These are phyloP conservation scores for Nomada fucata DNA, from an alignment of 2,888 invertebrate species.

Conservation along the genomic window DNA sequence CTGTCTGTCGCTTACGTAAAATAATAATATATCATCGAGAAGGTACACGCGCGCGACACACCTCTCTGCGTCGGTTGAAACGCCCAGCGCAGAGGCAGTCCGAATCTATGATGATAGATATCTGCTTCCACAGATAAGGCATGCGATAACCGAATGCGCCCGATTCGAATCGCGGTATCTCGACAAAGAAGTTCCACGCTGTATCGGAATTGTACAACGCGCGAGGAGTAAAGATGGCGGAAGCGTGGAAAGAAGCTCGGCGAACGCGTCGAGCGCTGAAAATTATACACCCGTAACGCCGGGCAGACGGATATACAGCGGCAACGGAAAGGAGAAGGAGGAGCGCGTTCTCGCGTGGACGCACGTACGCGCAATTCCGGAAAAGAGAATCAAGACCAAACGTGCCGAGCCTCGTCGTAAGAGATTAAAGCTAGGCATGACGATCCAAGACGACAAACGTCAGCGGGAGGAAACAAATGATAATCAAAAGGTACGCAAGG, in stretches of 20 bases:
- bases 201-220: slow-evolving; percentile 24
- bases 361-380: too few species aligned
- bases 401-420: neutral
- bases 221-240: slow-evolving; percentile 41
- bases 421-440: slow-evolving; percentile 40
- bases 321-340: neutral
- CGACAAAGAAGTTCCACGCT: slow-evolving; percentile 32
- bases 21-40: neutral
- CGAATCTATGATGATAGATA: slow-evolving; percentile 53
- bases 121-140: slow-evolving; percentile 64
- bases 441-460: slow-evolving; percentile 50
- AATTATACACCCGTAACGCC: neutral
- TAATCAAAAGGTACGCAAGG: slow-evolving; percentile 59
- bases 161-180: slow-evolving; percentile 46
- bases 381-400: neutral
- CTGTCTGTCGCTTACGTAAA: too few species aligned
- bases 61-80: slow-evolving; percentile 40
- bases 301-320: too few species aligned
- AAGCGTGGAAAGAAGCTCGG: neutral
- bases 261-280: neutral
- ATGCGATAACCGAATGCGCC: slow-evolving; percentile 56
- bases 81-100: slow-evolving; percentile 39
- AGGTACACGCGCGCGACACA: slow-evolving; percentile 7
- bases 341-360: neutral
- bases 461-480: slow-evolving; percentile 58